Percentiles rank a stretch among this genome's conserved stretches.
Conservation (phyloP, 1,140 invertebrate genomes). For the Druon quercuslanigerum region DNA sequence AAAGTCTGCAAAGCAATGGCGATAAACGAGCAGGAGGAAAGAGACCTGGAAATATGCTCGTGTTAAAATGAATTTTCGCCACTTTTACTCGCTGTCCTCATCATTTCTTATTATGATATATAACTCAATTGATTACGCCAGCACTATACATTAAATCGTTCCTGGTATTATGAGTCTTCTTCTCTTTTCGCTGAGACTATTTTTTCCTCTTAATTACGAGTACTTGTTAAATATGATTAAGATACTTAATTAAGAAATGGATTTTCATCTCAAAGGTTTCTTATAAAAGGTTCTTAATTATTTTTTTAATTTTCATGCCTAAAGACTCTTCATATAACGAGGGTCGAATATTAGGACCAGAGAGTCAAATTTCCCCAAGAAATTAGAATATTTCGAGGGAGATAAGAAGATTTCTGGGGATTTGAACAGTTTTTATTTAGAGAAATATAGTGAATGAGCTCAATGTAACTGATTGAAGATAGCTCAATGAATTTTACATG, state of each 20-base stretch:
- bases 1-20: slow-evolving; percentile 29
- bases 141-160: slow-evolving; percentile 2
- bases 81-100: slow-evolving; percentile 3
- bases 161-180: background rate
- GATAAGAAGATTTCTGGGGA: no score
- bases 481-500: no score
- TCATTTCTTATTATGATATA: slow-evolving; percentile 23
- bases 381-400: no score
- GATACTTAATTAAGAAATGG: no score
- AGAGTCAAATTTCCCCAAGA: no score
- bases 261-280: no score
- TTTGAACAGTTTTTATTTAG: no score
- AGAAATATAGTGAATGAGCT: no score
- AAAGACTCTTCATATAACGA: background rate
- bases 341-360: background rate
- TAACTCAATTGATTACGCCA: slow-evolving; percentile 22
- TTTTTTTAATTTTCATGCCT: no score
- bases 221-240: no score
- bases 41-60: slow-evolving; percentile 1
- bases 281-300: no score
- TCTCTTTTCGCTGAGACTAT: background rate
- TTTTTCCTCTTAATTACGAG: background rate
- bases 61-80: slow-evolving; percentile 24
- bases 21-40: slow-evolving; percentile 9
- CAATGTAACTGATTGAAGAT: no score